Evolutionary conservation across 2,888 invertebrate genomes (phyloP).

Genomic region (Nysson spinosus): DNA sequence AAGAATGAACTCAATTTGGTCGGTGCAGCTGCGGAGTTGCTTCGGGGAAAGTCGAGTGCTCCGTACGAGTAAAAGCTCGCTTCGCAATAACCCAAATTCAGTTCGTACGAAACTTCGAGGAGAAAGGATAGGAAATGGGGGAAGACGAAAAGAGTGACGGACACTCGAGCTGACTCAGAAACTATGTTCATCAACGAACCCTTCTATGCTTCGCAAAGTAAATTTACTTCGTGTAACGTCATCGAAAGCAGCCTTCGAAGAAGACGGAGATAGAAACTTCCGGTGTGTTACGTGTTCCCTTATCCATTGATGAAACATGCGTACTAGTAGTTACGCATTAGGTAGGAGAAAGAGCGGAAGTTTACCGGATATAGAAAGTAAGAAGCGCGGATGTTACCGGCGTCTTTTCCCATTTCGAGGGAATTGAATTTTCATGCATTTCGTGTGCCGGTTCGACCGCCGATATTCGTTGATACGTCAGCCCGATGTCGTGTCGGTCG

Average conservation of each 20-base stretch:
- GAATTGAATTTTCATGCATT: constrained; percentile 57
- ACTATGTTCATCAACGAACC: not conserved
- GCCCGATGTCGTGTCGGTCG: constrained; percentile 12
- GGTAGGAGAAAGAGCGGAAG: not conserved
- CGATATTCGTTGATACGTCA: constrained; percentile 41
- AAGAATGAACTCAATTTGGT: constrained; percentile 55
- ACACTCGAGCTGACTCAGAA: not conserved
- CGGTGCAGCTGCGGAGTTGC: constrained; percentile 37
- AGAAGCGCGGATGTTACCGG: constrained; percentile 20
- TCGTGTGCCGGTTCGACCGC: constrained; percentile 4
- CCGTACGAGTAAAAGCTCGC: constrained; percentile 5
- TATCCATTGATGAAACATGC: too few species aligned
- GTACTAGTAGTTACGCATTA: not conserved
- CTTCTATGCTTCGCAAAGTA: not conserved
- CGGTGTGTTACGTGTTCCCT: too few species aligned
- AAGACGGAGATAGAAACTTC: too few species aligned
- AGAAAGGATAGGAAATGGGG: constrained; percentile 8
- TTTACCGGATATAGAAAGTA: not conserved
- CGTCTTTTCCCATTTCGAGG: constrained; percentile 25
- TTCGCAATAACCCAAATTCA: constrained; percentile 31
- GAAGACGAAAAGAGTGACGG: constrained; percentile 8
- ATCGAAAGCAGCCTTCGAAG: not conserved
- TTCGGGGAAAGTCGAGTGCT: constrained; percentile 35
- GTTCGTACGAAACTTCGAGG: not conserved
- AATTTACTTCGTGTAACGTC: not conserved